These are phyloP conservation scores for Anthophora plumipes DNA, from an alignment of 2,888 invertebrate species.

Conservation along the genomic window DNA sequence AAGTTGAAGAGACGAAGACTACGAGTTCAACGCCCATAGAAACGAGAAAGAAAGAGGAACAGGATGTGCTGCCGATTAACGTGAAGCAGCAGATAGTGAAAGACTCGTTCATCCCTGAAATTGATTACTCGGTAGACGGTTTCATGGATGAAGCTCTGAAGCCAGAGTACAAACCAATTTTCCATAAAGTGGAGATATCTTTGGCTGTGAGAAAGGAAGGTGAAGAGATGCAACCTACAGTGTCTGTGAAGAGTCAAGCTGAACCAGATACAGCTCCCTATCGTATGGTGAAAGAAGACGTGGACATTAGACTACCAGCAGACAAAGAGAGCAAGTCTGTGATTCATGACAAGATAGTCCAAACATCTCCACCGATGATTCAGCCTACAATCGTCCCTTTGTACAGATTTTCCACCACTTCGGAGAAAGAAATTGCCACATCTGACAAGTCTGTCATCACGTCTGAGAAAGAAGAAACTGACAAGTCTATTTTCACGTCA, in stretches of 20 bases:
- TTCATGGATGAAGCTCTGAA: slow-evolving; percentile 61
- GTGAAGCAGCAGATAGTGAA: slow-evolving; percentile 52
- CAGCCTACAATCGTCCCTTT: slow-evolving; percentile 25
- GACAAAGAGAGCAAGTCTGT: slow-evolving; percentile 72
- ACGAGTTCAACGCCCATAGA: not conserved
- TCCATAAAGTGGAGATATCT: slow-evolving; percentile 80
- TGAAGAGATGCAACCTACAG: slow-evolving; percentile 70
- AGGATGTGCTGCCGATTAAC: not conserved
- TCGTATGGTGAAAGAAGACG: slow-evolving; percentile 76
- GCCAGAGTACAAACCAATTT: slow-evolving; percentile 70
- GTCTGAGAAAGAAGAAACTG: slow-evolving; percentile 68
- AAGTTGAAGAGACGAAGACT: not conserved
- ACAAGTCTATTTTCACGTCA: slow-evolving; percentile 38
- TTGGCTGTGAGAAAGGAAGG: slow-evolving; percentile 77
- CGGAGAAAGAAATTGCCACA: slow-evolving; percentile 47
- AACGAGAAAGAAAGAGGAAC: not conserved
- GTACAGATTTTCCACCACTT: not conserved
- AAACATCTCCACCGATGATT: slow-evolving; percentile 72
- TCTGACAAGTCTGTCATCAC: slow-evolving; percentile 55
- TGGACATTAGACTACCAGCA: slow-evolving; percentile 78
- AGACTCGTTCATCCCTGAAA: slow-evolving; percentile 41
- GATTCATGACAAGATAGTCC: slow-evolving; percentile 76
- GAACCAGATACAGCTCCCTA: slow-evolving; percentile 72
- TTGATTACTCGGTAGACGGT: slow-evolving; percentile 28
- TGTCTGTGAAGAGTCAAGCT: slow-evolving; percentile 77